Evolutionary conservation across 2,797 vertebrate species (phyloP), one percentile per base, ranked within the genome.

Genomic region (Periparus ater): DNA sequence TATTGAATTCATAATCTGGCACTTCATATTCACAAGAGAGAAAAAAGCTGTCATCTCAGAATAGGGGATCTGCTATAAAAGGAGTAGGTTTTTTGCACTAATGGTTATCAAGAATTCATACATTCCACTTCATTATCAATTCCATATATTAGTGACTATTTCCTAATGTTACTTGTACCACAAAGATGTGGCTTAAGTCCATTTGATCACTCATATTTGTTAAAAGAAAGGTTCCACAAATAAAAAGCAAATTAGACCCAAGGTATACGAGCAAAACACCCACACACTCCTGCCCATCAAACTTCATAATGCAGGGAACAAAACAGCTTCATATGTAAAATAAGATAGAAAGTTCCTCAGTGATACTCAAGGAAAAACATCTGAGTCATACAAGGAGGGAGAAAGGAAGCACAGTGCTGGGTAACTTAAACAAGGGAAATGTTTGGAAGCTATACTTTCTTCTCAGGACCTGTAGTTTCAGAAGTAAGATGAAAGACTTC

Each of bases 11-110:
- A 82, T 94, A 94, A 96, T 95, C 68, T 94, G 53, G 45, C 60
- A 95, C 74, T 93, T 95, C 90, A 88, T 91, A 85, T 87, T 96
- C 93, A 95, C 84, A 79, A 85, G 86, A 95, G 71, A 96, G 34
- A 67, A 91, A 94, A 91, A 94, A 89, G 50, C 68, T 93, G 81
- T 92, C 93, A 93, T 92, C 63, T 92, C 90, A 85, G 57, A 95
- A 82, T 40, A 45, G 18, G 48, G 45, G 17, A 91, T 95, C 77
- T 91, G 60, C 44, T 92, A 85, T 78, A 76, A 96, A 88, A 94
- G 60, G 63, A 86, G 79, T 58, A 20, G 0, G 2, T 44, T 74
- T 85, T 95, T 94, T 93, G 16, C 45, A 44, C 74, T 96, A 96
- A 94, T 93, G 53, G 42, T 74, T 95, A 92, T 93, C 72, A 89